These are phyloP conservation scores for Nephrotoma flavescens DNA, from an alignment of 2,888 invertebrate species.

Conservation along the genomic window DNA sequence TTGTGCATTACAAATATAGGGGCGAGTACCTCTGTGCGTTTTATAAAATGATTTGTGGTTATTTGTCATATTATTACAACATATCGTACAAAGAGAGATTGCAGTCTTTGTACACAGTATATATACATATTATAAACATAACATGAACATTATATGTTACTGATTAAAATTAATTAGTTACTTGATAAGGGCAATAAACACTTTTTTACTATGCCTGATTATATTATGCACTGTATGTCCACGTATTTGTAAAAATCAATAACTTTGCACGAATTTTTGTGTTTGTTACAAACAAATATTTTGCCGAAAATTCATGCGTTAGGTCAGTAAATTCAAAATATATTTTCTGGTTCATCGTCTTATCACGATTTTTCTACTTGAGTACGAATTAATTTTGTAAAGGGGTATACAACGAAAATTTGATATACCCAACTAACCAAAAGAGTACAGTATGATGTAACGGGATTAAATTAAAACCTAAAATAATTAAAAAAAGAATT, in stretches of 20 bases:
- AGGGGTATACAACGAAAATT: no score
- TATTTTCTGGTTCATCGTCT: no score
- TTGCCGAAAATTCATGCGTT: no score
- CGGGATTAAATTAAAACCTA: not conserved
- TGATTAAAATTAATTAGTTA: not conserved
- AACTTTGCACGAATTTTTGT: not conserved
- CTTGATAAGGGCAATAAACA: not conserved
- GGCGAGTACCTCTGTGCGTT: not conserved
- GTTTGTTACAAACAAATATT: not conserved
- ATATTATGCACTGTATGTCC: no score
- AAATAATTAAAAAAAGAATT: not conserved
- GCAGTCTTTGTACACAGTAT: not conserved
- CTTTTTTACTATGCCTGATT: not conserved
- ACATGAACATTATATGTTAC: not conserved
- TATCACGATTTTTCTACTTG: no score
- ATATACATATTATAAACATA: not conserved
- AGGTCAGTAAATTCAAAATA: no score
- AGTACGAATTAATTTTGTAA: no score
- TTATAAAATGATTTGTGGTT: not conserved
- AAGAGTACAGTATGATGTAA: not conserved
- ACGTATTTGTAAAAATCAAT: not conserved
- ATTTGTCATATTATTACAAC: not conserved
- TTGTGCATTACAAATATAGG: not conserved
- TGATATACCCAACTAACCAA: not conserved
- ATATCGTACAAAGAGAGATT: not conserved